Conservation (phyloP, 2,113 vertebrate genomes). For the Uria lomvia region DNA sequence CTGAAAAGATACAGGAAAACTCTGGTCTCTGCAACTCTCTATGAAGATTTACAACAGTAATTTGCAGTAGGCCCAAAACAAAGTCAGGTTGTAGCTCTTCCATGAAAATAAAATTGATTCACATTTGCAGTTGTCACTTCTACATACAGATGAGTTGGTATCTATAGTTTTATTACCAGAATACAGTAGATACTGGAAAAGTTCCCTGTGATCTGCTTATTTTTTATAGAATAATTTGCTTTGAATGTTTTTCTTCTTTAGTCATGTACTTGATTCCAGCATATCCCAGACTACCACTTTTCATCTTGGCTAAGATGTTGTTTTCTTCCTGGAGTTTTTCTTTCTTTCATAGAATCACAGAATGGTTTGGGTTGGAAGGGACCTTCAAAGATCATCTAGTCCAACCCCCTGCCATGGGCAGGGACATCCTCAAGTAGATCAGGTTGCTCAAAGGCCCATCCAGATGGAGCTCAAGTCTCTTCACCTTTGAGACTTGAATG, state of each 20-base stretch:
- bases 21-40: background rate
- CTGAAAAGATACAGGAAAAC: background rate
- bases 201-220: background rate
- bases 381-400: background rate
- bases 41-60: background rate
- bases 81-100: background rate
- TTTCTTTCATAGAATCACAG: background rate
- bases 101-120: background rate
- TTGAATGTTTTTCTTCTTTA: background rate
- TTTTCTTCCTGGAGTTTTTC: background rate
- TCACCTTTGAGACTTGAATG: background rate
- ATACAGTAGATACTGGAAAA: background rate
- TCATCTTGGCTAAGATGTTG: background rate
- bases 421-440: background rate
- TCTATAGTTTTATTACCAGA: background rate
- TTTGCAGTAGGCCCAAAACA: background rate
- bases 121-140: background rate
- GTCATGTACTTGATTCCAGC: background rate
- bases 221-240: background rate
- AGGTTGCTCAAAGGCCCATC: background rate
- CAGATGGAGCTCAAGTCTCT: background rate
- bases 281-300: background rate
- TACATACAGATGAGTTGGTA: background rate
- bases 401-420: fast-evolving
- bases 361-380: background rate